Evolutionary conservation across 2,113 vertebrate genomes (phyloP).

Genomic region (Mugil cephalus): DNA sequence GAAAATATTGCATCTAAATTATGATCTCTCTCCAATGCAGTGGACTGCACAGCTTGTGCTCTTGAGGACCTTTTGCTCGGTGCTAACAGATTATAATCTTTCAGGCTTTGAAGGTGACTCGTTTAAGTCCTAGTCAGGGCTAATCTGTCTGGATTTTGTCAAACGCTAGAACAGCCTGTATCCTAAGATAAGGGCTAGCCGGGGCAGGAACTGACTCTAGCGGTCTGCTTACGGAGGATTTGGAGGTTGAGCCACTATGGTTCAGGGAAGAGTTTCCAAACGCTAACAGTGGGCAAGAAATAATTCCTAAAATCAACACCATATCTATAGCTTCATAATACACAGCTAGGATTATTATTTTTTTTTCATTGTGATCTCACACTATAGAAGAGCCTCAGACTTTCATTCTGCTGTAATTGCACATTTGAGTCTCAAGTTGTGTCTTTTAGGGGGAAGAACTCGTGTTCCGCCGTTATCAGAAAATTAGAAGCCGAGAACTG

Average conservation of each 20-base stretch:
- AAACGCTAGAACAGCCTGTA: slow-evolving; percentile 77
- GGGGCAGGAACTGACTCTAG: slow-evolving; percentile 61
- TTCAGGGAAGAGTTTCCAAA: slow-evolving; percentile 50
- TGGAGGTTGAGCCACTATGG: slow-evolving; percentile 66
- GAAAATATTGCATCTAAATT: slow-evolving; percentile 77
- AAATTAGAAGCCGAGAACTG: slow-evolving; percentile 84
- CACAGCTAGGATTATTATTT: slow-evolving; percentile 1
- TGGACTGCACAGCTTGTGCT: slow-evolving; percentile 47
- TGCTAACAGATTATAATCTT: slow-evolving; percentile 75
- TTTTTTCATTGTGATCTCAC: slow-evolving; percentile 46
- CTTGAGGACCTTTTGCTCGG: slow-evolving; percentile 66
- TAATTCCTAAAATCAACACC: slow-evolving; percentile 70
- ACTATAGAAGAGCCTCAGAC: slow-evolving; percentile 52
- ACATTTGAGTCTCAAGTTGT: slow-evolving; percentile 77
- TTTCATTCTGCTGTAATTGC: slow-evolving; percentile 78
- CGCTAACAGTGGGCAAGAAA: slow-evolving; percentile 41
- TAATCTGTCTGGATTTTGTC: slow-evolving; percentile 82
- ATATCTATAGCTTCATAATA: slow-evolving; percentile 59
- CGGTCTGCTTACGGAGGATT: slow-evolving; percentile 62
- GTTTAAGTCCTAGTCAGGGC: slow-evolving; percentile 79
- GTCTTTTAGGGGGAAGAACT: slow-evolving; percentile 73
- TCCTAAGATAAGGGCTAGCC: slow-evolving; percentile 78
- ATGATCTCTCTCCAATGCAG: slow-evolving; percentile 67
- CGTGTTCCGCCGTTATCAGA: slow-evolving; percentile 83
- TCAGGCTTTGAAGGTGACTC: slow-evolving; percentile 78